Percentiles rank a stretch among this genome's conserved stretches.
Evolutionary conservation across 92 coral and sea anemone genomes (phyloP).

Genomic region (Paramuricea clavata): DNA sequence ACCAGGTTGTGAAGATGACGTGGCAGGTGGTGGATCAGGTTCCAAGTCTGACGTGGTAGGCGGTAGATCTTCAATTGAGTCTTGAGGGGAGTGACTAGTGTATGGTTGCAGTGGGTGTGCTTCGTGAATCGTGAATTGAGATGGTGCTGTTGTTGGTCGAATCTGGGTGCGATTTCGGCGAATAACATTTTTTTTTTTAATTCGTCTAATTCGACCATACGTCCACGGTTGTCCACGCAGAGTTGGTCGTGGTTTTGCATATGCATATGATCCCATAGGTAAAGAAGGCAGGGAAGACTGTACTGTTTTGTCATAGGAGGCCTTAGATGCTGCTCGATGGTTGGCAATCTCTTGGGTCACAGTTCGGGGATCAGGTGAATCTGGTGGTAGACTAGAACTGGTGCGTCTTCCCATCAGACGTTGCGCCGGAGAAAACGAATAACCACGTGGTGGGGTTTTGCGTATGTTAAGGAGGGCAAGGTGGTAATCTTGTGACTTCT

Average conservation of each 20-base stretch:
- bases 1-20: too few species aligned
- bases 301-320: conserved; percentile 57
- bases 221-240: conserved; percentile 48
- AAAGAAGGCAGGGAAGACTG: too few species aligned
- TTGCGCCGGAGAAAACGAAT: conserved; percentile 58
- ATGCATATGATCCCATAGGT: too few species aligned
- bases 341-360: conserved; percentile 26
- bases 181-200: too few species aligned
- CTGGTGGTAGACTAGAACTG: conserved; percentile 54
- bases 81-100: too few species aligned
- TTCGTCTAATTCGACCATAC: conserved; percentile 48
- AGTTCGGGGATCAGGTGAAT: conserved; percentile 43
- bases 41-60: too few species aligned
- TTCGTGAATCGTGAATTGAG: conserved; percentile 7
- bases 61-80: too few species aligned
- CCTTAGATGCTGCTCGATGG: conserved; percentile 33
- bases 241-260: conserved; percentile 38
- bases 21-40: conserved; percentile 29
- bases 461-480: too few species aligned
- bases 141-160: conserved; percentile 43
- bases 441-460: too few species aligned
- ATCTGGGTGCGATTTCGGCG: conserved; percentile 49
- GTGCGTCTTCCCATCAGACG: conserved; percentile 60
- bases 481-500: too few species aligned
- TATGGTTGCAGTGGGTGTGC: conserved; percentile 25